Evolutionary conservation across 2,888 invertebrate genomes (phyloP), one percentile per base, ranked within the genome.

Genomic region (Disparrhopalites patrizii): DNA sequence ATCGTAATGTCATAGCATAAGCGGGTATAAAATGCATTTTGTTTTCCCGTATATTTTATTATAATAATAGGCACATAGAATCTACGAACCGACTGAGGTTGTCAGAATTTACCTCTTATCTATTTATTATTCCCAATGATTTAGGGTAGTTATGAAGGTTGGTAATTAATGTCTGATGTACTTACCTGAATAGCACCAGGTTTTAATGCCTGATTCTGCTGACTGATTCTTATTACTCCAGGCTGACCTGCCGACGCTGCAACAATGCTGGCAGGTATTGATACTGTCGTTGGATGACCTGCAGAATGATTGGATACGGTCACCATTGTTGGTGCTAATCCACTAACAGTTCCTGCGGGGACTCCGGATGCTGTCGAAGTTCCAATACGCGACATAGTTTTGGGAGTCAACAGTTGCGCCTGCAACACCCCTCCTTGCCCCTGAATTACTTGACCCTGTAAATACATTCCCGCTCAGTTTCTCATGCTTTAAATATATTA

Each of bases 361-460:
- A 31, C 33, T 5, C 3, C 38, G 3, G 56, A 38, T 23, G 50
- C 33, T 1, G 57, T 2, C 13, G 64, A 40, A 2, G 47, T 5
- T 50, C 8, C 8, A 2, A 52, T 50, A 8, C 51, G 30, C 7
- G 52, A 33, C 28, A 40, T 30, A 1, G 60, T 13, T 20, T 52
- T 65, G 15, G 30, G 57, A 25, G 58, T 57, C n/a, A 58, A 18
- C 63, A 73, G 68, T 30, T 73, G 71, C 10, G 70, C 67, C 31
- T 73, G 73, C 2, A 73, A n/a, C 1, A 73, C 61, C 4, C 66
- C 67, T 23, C 66, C 57, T 51, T 68, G 70, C 25, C 70, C 63
- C 13, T 47, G 51, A 38, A 73, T 66, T 2, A 71, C 67, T 56
- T 73, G 73, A 2, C 71, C 69, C 1, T 69, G n/a, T 15, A 20